Conservation (phyloP, 2,113 vertebrate genomes). For the Microcebus jonahi region DNA sequence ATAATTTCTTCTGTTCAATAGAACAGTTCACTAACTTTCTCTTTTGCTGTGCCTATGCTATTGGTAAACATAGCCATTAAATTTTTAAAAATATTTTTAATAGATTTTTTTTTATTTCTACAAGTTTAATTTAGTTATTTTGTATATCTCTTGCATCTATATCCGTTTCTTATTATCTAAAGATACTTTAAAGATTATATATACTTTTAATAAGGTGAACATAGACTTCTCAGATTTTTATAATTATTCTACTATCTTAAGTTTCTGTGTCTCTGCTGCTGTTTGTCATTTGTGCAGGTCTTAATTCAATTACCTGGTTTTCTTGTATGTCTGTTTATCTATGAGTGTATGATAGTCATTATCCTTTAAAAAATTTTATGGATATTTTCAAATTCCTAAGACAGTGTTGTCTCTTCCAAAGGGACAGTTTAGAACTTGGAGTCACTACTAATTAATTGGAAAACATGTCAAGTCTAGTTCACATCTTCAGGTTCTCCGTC, state of each 20-base stretch:
- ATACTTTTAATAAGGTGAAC: neutral
- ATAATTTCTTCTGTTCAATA: neutral
- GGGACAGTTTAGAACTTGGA: neutral
- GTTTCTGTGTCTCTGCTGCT: neutral
- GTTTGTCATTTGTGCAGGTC: neutral
- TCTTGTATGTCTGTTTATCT: neutral
- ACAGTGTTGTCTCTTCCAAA: neutral
- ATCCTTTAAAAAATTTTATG: neutral
- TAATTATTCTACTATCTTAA: neutral
- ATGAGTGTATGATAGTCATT: neutral
- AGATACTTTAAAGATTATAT: neutral
- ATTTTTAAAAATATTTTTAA: neutral
- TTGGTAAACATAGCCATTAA: neutral
- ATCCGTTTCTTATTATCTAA: neutral
- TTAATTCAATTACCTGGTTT: neutral
- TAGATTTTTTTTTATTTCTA: neutral
- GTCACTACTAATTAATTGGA: neutral
- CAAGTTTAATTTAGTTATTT: neutral
- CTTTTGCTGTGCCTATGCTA: neutral
- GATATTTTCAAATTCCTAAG: neutral
- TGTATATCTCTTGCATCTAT: neutral
- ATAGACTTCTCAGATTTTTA: neutral
- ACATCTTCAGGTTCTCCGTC: neutral
- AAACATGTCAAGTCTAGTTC: neutral
- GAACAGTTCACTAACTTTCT: neutral